Evolutionary conservation across 2,113 vertebrate genomes (phyloP), one percentile per base, ranked within the genome.

Genomic region (Scatophagus argus): DNA sequence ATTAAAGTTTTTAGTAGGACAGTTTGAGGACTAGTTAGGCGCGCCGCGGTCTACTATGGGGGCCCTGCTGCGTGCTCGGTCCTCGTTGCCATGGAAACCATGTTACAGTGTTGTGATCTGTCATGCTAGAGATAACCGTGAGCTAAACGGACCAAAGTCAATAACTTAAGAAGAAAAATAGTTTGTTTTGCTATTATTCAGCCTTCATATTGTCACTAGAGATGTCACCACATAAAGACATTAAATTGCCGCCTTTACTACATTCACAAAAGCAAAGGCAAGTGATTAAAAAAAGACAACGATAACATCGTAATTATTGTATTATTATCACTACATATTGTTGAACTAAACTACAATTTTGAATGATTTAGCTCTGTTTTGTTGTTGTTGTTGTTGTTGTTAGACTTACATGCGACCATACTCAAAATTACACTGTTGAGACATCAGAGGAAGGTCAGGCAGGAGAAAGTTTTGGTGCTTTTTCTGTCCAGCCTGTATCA

Each of bases 41-140:
- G 69, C 47, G 43, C 68, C 23, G 9, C 29, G 81, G 88, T 10
- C 89, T 17, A 64, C 88, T 87, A 69, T 36, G 0, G 19, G 13
- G 90, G 87, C 58, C 84, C 72, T 73, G 43, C 29, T 69, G 67
- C 74, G 76, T 87, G 83, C 59, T 68, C 29, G 6, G 13, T 47
- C 66, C 10, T 56, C 13, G 84, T 90, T 88, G 62, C 93, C 77
- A 88, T 92, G 87, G 94, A 59, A 93, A 94, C 93, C 54, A 5
- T 19, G 39, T 63, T 75, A 77, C 78, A 70, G 63, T 3, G 27
- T 10, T 43, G 31, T 25, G 27, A 0, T 13, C 12, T 25, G 34
- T n/a, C 49, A 56, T 19, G 10, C 51, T 63, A n/a, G 36, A 34
- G 34, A 1, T 1, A 39, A 23, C 10, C 1, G 25, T 5, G 31